Evolutionary conservation across 1,140 invertebrate species (phyloP).

Genomic region (Drosophila tropicalis): DNA sequence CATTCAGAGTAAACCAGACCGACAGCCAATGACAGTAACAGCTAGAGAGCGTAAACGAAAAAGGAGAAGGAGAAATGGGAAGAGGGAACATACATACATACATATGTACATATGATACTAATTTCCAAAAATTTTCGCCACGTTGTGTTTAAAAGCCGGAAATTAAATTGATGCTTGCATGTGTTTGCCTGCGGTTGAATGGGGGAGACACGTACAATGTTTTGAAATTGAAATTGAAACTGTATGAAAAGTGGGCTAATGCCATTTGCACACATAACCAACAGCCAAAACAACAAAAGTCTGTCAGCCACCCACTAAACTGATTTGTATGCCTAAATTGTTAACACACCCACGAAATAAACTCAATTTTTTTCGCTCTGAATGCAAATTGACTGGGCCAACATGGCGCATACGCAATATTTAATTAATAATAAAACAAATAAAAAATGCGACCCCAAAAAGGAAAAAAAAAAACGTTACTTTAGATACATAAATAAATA

Average conservation of each 20-base stretch:
- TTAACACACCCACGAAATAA: slow-evolving; percentile 48
- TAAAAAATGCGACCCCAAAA: background rate
- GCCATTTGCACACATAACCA: slow-evolving; percentile 22
- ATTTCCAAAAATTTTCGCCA: slow-evolving; percentile 27
- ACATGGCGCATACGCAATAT: slow-evolving; percentile 57
- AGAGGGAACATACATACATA: slow-evolving; percentile 8
- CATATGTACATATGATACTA: slow-evolving; percentile 36
- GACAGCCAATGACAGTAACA: background rate
- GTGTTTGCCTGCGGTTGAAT: slow-evolving; percentile 43
- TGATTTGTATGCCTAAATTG: slow-evolving; percentile 60
- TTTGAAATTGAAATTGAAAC: slow-evolving; percentile 36
- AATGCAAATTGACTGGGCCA: background rate
- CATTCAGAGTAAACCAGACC: background rate
- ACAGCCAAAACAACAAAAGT: background rate
- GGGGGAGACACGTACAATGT: slow-evolving; percentile 12
- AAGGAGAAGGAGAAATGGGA: background rate
- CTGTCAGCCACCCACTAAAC: slow-evolving; percentile 24
- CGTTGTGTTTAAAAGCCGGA: slow-evolving; percentile 53
- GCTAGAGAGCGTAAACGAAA: background rate
- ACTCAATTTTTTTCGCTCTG: slow-evolving; percentile 43
- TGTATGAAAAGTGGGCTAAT: slow-evolving; percentile 48
- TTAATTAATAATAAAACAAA: slow-evolving; percentile 31
- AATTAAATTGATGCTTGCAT: slow-evolving; percentile 72
- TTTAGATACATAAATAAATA: background rate
- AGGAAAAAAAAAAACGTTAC: slow-evolving; percentile 2